These are phyloP conservation scores for Scaptomyza pallida DNA, from an alignment of 1,140 invertebrate genomes.

Conservation along the genomic window DNA sequence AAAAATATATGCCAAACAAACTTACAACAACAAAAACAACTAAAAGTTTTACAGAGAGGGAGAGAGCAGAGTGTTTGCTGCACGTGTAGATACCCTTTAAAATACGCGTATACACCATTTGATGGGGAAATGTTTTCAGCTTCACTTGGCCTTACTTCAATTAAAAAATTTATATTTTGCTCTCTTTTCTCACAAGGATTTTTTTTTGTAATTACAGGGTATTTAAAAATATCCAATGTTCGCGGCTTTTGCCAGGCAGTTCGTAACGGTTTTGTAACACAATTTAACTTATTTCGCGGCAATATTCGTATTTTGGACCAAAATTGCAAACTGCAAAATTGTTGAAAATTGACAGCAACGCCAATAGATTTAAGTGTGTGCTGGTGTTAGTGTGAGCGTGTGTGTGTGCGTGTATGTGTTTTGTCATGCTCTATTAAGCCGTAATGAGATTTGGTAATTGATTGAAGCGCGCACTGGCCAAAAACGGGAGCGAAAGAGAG, in stretches of 20 bases:
- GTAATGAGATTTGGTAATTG: slow-evolving; percentile 82
- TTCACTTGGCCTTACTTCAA: too few relatives aligned
- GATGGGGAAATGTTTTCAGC: too few relatives aligned
- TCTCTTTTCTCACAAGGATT: too few relatives aligned
- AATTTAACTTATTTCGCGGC: slow-evolving; percentile 44
- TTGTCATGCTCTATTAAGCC: slow-evolving; percentile 73
- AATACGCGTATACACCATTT: too few relatives aligned
- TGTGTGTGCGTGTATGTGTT: slow-evolving; percentile 13
- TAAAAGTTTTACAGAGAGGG: neutral
- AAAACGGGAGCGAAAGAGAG: slow-evolving; percentile 28
- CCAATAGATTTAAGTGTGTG: slow-evolving; percentile 20
- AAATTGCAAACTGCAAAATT: slow-evolving; percentile 14
- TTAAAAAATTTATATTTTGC: too few relatives aligned
- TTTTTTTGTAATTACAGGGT: too few relatives aligned
- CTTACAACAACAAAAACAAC: slow-evolving; percentile 16
- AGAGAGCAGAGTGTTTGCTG: neutral
- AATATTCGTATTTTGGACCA: slow-evolving; percentile 35
- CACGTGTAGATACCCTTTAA: neutral
- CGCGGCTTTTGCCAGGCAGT: too few relatives aligned
- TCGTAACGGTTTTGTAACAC: slow-evolving; percentile 23
- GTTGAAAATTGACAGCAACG: slow-evolving; percentile 17
- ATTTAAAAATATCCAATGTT: too few relatives aligned
- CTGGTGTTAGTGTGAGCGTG: slow-evolving; percentile 14
- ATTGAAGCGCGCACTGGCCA: slow-evolving; percentile 57
- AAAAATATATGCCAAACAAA: too few relatives aligned